Percentiles rank a stretch among this genome's conserved stretches.
phyloP scores from a whole-genome alignment of 2,113 vertebrate species.

The Colius striatus region DNA sequence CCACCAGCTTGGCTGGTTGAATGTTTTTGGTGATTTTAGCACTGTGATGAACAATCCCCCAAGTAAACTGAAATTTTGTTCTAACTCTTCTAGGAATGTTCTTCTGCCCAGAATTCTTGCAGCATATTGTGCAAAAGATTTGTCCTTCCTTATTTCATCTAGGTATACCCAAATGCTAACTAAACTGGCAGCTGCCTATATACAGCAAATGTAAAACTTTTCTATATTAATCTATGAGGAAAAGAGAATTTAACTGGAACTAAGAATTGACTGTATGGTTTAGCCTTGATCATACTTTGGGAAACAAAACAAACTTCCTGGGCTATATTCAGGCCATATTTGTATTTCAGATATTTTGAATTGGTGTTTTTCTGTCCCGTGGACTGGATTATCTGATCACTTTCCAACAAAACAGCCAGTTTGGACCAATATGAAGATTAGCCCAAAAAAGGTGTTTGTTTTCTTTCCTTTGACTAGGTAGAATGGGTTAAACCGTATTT shows the following conservation, averaged over 20 bases:
- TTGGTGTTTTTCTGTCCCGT: background rate
- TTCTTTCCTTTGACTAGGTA: background rate
- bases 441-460: background rate
- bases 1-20: background rate
- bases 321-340: background rate
- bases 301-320: background rate
- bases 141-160: conserved; percentile 8
- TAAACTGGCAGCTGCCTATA: background rate
- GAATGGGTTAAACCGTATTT: background rate
- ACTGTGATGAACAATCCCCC: background rate
- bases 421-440: background rate
- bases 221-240: background rate
- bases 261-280: background rate
- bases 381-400: background rate
- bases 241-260: background rate
- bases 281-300: background rate
- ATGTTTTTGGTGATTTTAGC: background rate
- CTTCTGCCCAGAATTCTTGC: background rate
- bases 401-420: background rate
- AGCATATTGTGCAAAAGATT: background rate
- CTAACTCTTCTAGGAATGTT: background rate
- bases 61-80: background rate
- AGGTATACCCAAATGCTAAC: conserved; percentile 19
- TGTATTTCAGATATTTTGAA: background rate
- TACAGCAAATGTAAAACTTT: background rate